A percentile compares a stretch with the other conserved stretches of the same genome.
phyloP scores from a whole-genome alignment of 2,113 vertebrate genomes.

The Phainopepla nitens region DNA sequence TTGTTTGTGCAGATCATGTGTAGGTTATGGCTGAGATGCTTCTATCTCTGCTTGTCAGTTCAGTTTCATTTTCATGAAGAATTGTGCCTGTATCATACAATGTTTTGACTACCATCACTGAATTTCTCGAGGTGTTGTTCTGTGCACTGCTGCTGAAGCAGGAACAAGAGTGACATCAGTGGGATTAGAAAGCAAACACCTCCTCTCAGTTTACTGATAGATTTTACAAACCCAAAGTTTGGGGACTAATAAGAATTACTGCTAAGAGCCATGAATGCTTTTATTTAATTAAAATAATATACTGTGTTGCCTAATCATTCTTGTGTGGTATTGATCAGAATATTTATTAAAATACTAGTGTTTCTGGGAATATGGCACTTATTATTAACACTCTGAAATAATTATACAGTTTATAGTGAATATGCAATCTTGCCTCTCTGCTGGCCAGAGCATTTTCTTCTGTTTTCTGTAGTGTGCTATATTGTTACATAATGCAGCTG shows the following conservation, averaged over 20 bases:
- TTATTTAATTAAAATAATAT: background rate
- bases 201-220: background rate
- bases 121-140: background rate
- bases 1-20: background rate
- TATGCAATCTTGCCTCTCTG: background rate
- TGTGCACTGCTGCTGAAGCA: background rate
- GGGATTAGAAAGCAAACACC: background rate
- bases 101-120: background rate
- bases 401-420: background rate
- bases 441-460: background rate
- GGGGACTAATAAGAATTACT: background rate
- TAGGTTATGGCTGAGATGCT: background rate
- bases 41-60: background rate
- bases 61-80: background rate
- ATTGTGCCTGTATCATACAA: background rate
- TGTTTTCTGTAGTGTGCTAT: background rate
- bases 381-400: background rate
- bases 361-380: background rate
- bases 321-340: background rate
- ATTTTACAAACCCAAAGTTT: background rate
- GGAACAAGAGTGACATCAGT: background rate
- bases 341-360: background rate
- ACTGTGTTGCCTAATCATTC: background rate
- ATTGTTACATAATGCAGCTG: background rate
- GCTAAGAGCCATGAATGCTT: background rate